Evolutionary conservation across 2,888 invertebrate genomes (phyloP).

Genomic region (Aphelenchoides bicaudatus): DNA sequence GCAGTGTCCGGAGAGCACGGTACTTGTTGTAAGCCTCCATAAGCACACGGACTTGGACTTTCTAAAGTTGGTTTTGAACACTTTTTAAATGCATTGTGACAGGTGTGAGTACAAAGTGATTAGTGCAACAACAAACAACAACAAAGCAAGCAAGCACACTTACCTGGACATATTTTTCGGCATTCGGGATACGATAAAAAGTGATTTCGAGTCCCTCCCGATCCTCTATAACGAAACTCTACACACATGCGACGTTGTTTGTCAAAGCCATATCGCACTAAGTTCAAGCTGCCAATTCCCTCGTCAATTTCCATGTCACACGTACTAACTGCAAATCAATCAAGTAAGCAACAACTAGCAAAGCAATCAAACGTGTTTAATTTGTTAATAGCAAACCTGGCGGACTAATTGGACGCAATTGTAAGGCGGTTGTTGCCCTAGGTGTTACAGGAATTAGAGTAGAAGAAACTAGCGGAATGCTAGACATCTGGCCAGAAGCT

Average conservation of each 20-base stretch:
- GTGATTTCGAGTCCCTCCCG: conserved; percentile 59
- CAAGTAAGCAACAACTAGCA: neutral
- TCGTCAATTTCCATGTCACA: conserved; percentile 52
- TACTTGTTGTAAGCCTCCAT: conserved; percentile 37
- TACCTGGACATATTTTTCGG: conserved; percentile 55
- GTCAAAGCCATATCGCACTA: conserved; percentile 54
- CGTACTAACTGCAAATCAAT: conserved; percentile 52
- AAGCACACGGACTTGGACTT: conserved; percentile 57
- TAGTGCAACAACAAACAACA: conserved; percentile 16
- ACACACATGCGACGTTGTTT: conserved; percentile 48
- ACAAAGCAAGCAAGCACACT: neutral
- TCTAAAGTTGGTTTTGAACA: conserved; percentile 41
- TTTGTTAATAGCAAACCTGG: conserved; percentile 11
- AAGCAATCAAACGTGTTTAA: neutral
- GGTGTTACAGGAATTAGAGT: conserved; percentile 7
- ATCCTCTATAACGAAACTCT: conserved; percentile 54
- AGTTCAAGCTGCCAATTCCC: conserved; percentile 54
- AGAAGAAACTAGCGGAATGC: neutral
- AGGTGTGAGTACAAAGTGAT: neutral
- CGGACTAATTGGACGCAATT: neutral
- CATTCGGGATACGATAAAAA: conserved; percentile 56
- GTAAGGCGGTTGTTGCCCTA: neutral
- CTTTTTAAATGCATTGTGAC: neutral
- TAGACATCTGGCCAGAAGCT: too few relatives aligned
- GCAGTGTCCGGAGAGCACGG: conserved; percentile 38